Percentiles rank a stretch among this genome's conserved stretches.
phyloP scores from a whole-genome alignment of 2,113 vertebrate genomes.

The Dicrurus megarhynchus region DNA sequence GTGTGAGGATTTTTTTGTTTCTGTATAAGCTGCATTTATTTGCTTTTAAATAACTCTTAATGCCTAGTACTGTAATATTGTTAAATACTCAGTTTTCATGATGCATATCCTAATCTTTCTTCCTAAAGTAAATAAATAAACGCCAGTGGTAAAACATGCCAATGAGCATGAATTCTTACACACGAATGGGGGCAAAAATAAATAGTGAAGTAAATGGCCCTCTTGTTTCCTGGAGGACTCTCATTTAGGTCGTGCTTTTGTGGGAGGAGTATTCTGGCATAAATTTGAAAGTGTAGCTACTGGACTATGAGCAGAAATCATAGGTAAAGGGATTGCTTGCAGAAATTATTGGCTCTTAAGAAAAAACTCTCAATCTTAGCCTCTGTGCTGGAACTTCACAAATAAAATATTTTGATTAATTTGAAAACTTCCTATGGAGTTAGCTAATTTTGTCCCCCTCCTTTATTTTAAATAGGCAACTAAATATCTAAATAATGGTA shows the following conservation, averaged over 20 bases:
- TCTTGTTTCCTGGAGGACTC: background rate
- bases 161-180: background rate
- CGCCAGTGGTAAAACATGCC: background rate
- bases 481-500: background rate
- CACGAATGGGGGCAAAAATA: background rate
- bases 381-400: background rate
- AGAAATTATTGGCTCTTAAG: background rate
- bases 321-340: background rate
- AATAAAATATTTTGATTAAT: background rate
- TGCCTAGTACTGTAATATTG: background rate
- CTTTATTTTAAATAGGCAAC: background rate
- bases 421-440: background rate
- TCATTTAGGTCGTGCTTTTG: background rate
- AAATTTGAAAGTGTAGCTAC: background rate
- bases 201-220: background rate
- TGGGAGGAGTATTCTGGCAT: background rate
- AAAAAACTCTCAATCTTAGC: background rate
- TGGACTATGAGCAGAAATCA: background rate
- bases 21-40: background rate
- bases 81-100: background rate
- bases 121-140: background rate
- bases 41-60: background rate
- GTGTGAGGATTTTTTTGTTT: background rate
- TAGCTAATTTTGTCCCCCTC: fast-evolving
- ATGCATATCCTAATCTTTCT: background rate